Base-by-base conservation (phyloP, 2,888 invertebrate species). In the Microctonus brassicae region DNA sequence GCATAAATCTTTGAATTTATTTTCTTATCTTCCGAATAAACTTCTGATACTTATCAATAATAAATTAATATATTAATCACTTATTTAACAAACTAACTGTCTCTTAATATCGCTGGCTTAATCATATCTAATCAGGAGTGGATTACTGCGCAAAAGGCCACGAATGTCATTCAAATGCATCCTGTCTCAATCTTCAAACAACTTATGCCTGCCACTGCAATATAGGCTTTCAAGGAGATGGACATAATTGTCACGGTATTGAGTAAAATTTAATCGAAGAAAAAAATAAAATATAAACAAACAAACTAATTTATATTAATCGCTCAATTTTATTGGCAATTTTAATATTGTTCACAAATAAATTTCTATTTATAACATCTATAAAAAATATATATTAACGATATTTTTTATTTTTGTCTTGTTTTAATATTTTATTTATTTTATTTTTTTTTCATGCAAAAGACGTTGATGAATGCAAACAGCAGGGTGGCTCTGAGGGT, bases 121-220 rank as follows among this genome's bases (percentile, higher is more conserved):
- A 84, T 80, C 75, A 72, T 82, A 81, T 78, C 78, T 83, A 84
- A 83, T 86, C 89, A 95, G 95, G 94, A 80, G 94, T 94, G 88
- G 95, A 96, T 90, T 96, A 95, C 90, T 96, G 96, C 90, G 93
- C 93, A 82, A 93, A 92, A 90, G 95, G 95, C 70, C 94, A 96
- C 89, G 92, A 93, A 85, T 97, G 97, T 88, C 96, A 97, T 88
- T 91, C 91, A 84, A 97, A 97, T 88, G 96, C 97, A 73, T 94
- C 95, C 77, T 97, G 97, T 90, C 92, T 94, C 90, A 97, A 97
- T 89, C 92, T 96, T 86, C 94, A 94, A 89, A 96, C 96, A 81
- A 95, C 94, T 84, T 97, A 95, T 88, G 93, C 94, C 84, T 97
- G 97, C 90, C 94, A 95, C 85, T 97, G 97, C 89, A 93, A 94